A percentile compares a stretch with the other conserved stretches of the same genome.
These are phyloP conservation scores for Catharus bicknelli DNA, from an alignment of 2,113 vertebrate species.

Conservation along the genomic window DNA sequence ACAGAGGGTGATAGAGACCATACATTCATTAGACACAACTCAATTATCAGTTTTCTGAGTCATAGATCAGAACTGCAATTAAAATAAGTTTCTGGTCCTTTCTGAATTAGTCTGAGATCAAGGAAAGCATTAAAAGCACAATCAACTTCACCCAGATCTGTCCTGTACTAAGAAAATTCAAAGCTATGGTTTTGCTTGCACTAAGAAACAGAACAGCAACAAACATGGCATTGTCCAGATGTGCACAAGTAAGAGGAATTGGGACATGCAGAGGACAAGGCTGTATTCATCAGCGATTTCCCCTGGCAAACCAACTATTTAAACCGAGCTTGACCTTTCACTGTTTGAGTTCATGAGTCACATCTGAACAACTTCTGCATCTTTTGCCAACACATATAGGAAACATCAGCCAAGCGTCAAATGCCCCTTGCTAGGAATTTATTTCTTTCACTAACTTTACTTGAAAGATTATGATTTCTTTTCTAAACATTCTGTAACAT, in stretches of 20 bases:
- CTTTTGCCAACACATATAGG: not conserved
- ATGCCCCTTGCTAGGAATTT: not conserved
- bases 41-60: not conserved
- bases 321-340: not conserved
- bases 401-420: not conserved
- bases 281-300: not conserved
- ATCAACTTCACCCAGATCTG: not conserved
- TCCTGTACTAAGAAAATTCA: not conserved
- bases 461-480: not conserved
- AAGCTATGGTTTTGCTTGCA: not conserved
- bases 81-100: not conserved
- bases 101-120: not conserved
- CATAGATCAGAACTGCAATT: not conserved
- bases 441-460: not conserved
- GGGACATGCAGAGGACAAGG: not conserved
- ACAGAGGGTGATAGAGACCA: constrained; percentile 56
- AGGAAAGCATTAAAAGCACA: not conserved
- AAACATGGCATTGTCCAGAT: constrained; percentile 6
- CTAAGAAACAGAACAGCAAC: not conserved
- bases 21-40: fast-evolving
- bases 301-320: not conserved
- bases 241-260: not conserved
- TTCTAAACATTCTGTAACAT: not conserved
- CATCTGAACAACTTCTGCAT: not conserved
- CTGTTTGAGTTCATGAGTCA: not conserved